A percentile compares a stretch with the other conserved stretches of the same genome.
Evolutionary conservation across 1,140 invertebrate genomes (phyloP).

Genomic region (Drosophila rufa): DNA sequence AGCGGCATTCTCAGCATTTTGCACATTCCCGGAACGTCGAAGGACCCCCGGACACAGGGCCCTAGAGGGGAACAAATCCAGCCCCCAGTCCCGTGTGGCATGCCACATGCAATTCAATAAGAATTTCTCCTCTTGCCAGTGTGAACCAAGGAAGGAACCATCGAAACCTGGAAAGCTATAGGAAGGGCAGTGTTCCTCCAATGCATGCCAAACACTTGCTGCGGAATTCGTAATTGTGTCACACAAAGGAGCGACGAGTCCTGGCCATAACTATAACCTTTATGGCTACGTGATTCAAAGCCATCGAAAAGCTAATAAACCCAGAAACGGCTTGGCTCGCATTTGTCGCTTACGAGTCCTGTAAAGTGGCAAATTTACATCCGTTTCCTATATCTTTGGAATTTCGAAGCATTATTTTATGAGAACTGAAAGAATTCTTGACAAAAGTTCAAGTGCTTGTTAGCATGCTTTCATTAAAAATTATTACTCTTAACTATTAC

Average conservation of each 20-base stretch:
- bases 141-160: conserved; percentile 11
- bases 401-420: not conserved
- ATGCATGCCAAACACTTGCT: conserved; percentile 59
- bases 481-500: not conserved
- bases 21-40: conserved; percentile 31
- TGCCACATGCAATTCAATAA: conserved; percentile 58
- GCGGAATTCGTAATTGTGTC: conserved; percentile 54
- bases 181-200: conserved; percentile 27
- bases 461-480: not conserved
- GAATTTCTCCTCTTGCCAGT: conserved; percentile 45
- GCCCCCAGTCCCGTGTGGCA: conserved; percentile 36
- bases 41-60: conserved; percentile 7
- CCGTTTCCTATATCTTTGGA: not conserved
- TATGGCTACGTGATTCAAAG: conserved; percentile 49
- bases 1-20: conserved; percentile 54
- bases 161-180: not conserved
- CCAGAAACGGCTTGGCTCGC: conserved; percentile 1
- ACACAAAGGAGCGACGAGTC: conserved; percentile 31
- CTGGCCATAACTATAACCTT: conserved; percentile 49
- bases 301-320: conserved; percentile 23
- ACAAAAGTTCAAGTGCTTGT: not conserved
- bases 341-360: conserved; percentile 12
- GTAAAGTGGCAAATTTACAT: conserved; percentile 14
- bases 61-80: conserved; percentile 24
- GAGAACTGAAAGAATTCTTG: not conserved